Evolutionary conservation across 1,140 invertebrate species (phyloP), one percentile per base, ranked within the genome.

Genomic region (Caenorhabditis tropicalis): DNA sequence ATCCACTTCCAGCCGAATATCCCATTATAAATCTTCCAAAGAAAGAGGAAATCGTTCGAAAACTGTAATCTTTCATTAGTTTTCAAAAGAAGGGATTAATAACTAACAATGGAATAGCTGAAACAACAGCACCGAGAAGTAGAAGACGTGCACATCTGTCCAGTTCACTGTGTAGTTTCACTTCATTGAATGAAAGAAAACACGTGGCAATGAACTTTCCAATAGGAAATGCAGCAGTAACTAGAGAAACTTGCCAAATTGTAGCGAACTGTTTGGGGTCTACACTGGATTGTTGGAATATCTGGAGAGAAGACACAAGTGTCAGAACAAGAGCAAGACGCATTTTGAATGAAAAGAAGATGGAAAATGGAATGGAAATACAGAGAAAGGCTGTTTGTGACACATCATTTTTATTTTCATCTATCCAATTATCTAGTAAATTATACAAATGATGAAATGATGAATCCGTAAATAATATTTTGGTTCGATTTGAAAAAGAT

Each of bases 1-100:
- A 84, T 27, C 83, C 83, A 29, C 70, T 58, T 39, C 83, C 83
- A 27, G 83, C 65, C 19, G 58, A 65, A 79, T 51, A 84, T 51
- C 83, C 83, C 43, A 84, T 56, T 19, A 79, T 21, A 21, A 84
- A 81, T 9, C 83, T 12, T 3, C 83, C 83, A 24, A 33, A 24
- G 27, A 58, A 51, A 2, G 33, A 51, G 15, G 16, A 58, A 10
- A 39, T 19, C 6, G 31, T 27, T 49, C 48, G 48, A 21, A 53
- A 81, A 53, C 51, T 81, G 9, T 43, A 84, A 0, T 29, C 48
- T 79, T 9, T 15, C 10, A 31, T 15, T 29, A 24, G 6, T 7
- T 24, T 19, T 56, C 9, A 9, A 80, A 56, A 21, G 10, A 1
- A 33, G 2, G 3, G 10, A 21, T 19, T 21, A 2, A 29, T 6